Evolutionary conservation across 2,888 invertebrate species (phyloP).

Genomic region (Spicauda simplicius): DNA sequence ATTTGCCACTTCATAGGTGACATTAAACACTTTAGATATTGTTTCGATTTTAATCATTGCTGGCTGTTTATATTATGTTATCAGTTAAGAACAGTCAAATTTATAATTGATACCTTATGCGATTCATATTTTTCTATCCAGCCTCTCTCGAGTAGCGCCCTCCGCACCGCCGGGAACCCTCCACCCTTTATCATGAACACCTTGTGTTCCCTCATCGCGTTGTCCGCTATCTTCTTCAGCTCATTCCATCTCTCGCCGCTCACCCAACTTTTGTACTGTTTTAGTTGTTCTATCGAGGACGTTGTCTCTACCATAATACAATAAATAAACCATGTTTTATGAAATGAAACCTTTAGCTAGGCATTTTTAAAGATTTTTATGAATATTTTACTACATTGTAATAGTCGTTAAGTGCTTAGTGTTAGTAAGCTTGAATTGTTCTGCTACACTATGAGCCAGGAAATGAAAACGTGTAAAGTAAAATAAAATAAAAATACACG

Average conservation of each 20-base stretch:
- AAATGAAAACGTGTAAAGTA: too few species aligned
- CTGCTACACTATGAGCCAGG: too few species aligned
- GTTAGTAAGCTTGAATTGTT: too few species aligned
- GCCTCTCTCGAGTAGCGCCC: slow-evolving; percentile 88
- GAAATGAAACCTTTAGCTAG: too few species aligned
- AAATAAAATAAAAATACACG: too few species aligned
- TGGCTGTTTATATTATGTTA: not conserved
- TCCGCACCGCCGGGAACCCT: slow-evolving; percentile 88
- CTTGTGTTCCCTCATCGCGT: slow-evolving; percentile 86
- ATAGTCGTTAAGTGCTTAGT: too few species aligned
- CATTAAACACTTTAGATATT: too few species aligned
- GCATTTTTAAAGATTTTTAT: too few species aligned
- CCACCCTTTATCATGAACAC: slow-evolving; percentile 90
- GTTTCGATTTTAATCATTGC: too few species aligned
- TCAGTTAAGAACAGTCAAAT: not conserved
- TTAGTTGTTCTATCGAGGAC: slow-evolving; percentile 72
- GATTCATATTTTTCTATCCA: slow-evolving; percentile 89
- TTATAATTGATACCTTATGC: slow-evolving; percentile 62
- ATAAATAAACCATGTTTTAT: too few species aligned
- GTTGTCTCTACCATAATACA: slow-evolving; percentile 51
- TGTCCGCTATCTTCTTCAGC: slow-evolving; percentile 86
- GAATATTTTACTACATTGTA: too few species aligned
- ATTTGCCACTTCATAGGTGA: too few species aligned
- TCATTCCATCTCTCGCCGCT: slow-evolving; percentile 87
- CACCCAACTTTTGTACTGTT: slow-evolving; percentile 83